Conservation (phyloP, 2,797 vertebrate genomes). For the Sebastes iracundus region DNA sequence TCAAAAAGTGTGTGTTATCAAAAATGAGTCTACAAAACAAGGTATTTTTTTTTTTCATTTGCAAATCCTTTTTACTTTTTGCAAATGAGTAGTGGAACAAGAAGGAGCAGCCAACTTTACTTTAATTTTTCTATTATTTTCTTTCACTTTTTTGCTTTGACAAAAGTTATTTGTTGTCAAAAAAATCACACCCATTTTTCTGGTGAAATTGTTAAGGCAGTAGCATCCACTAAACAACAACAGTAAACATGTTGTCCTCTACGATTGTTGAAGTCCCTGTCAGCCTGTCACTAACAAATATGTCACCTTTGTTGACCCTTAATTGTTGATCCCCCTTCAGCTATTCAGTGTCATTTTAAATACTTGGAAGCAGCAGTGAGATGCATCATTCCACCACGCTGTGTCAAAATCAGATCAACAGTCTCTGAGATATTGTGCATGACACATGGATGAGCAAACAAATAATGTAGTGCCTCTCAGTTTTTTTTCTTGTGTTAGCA, state of each 20-base stretch:
- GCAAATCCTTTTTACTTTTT: not conserved
- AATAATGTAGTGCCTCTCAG: slow-evolving; percentile 15
- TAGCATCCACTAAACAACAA: slow-evolving; percentile 7
- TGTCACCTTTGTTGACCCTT: slow-evolving; percentile 64
- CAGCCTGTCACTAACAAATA: slow-evolving; percentile 61
- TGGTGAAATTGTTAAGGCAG: not conserved
- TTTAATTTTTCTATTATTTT: not conserved
- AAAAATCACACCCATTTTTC: not conserved
- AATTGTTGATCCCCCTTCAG: slow-evolving; percentile 68
- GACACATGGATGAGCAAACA: slow-evolving; percentile 51
- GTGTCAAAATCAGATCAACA: slow-evolving; percentile 53
- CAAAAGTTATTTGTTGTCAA: not conserved
- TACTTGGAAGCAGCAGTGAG: slow-evolving; percentile 46
- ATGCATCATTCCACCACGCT: slow-evolving; percentile 37
- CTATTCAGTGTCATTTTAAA: slow-evolving; percentile 65
- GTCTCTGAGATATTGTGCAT: slow-evolving; percentile 25
- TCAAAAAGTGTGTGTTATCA: not conserved
- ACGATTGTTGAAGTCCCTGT: slow-evolving; percentile 32
- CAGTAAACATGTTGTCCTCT: slow-evolving; percentile 55
- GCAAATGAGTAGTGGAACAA: not conserved
- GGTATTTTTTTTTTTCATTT: not conserved
- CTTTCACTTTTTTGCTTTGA: not conserved
- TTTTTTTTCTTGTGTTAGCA: not conserved
- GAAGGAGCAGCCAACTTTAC: not conserved
- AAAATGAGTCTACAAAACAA: not conserved